Evolutionary conservation across 2,888 invertebrate species (phyloP), one percentile per base, ranked within the genome.

Genomic region (Anagyrus pseudococci): DNA sequence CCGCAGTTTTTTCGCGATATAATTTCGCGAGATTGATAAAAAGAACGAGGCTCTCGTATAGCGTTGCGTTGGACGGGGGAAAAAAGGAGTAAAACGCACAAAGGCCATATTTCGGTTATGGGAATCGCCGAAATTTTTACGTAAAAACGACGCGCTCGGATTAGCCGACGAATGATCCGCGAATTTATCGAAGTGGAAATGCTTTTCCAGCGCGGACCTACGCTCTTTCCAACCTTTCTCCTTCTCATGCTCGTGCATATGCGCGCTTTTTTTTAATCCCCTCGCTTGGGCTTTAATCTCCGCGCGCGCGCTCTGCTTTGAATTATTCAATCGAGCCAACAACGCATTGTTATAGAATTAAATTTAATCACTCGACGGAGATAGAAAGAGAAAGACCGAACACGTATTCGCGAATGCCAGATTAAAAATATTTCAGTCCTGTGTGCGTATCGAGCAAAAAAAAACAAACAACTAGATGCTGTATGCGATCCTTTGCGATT

Each of bases 121-220:
- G 10, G 29, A 29, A 29, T 29, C 48, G 46, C 22, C 25, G n/a
- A 48, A 57, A 52, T 56, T 56, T 61, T 57, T 58, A 58, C 53
- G 53, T 58, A 57, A 53, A 62, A 48, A 53, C 17, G 1, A n/a
- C 41, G 50, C 20, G 26, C n/a, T 23, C 41, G 17, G 62, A 57
- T 62, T 53, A 53, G 33, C 52, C 59, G 7, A 10, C 48, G 47
- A 47, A 62, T 58, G 47, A 62, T 62, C 57, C 48, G 33, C 26
- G 48, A 57, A 62, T 62, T 62, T 62, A 62, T 62, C 58, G 62
- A 41, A n/a, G 29, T 33, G 53, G 58, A 62, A 62, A 49, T 55
- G 46, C 58, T 49, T 46, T 63, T 58, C 55, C 49, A 29, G 15
- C 43, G 19, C 50, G n/a, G n/a, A n/a, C n/a, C n/a, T n/a, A n/a